Base-by-base conservation (phyloP, 2,888 invertebrate genomes). In the Cordylochernes scorpioides region DNA sequence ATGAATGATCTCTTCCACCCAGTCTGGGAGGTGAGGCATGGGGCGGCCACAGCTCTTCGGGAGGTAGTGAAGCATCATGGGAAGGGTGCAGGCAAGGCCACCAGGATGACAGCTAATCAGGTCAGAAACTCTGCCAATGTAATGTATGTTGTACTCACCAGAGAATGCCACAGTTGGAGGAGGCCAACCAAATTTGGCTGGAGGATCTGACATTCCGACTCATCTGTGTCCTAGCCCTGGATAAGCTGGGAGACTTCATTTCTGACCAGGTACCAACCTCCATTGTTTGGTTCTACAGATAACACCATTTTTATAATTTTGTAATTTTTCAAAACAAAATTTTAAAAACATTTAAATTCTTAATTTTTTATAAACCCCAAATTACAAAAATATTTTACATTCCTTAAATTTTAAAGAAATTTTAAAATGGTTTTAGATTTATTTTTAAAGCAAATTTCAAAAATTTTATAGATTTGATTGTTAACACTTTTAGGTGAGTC, bases 201-300 rank as follows among this genome's bases (percentile, higher is more conserved):
- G 77, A 86, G 50, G 86, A 88, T 51, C 65, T 80, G 44, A 68
- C 78, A 0, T 57, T 88, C 10, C 61, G 84, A 25, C 54, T 91
- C 25, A 57, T 88, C 1, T 84, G 84, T 50, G 86, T 97, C 1
- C 59, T 97, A 10, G 80, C 86, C 0, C 57, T 97, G 10, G 97
- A 97, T 53, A 65, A 61, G 37, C 94, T 97, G 50, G 91, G 88
- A 1, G 97, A 99, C 52, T 97, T 84, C 51, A 73, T 94, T 2
- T 82, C 86, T 0, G 88, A 94, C 59, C 88, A 91, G 58, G 73
- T 71, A 22, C 13, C 19, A 25, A 17, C 14, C 8, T 26, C 15
- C 15, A 28, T 15, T n/a, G n/a, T n/a, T n/a, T n/a, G n/a, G n/a
- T n/a, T n/a, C n/a, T n/a, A n/a, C n/a, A n/a, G n/a, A n/a, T n/a